These are phyloP conservation scores for Drosophila setosimentum DNA, from an alignment of 2,888 invertebrate species.

Conservation along the genomic window DNA sequence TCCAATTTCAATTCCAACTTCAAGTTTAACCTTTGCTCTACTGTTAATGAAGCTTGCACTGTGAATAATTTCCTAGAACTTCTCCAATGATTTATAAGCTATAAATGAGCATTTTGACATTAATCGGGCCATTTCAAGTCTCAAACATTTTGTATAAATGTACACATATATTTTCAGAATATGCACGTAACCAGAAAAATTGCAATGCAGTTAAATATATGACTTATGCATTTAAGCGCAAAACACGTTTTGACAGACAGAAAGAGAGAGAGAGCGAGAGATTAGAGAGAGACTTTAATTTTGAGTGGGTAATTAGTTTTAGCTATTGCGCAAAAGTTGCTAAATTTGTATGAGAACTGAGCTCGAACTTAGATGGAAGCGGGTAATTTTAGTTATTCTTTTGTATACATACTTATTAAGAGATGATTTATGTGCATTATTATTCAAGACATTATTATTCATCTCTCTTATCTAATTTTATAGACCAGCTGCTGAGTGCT, in stretches of 20 bases:
- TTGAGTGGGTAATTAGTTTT: constrained; percentile 16
- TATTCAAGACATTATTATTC: background rate
- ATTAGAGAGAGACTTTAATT: background rate
- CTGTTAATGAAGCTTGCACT: background rate
- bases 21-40: background rate
- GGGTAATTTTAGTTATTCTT: background rate
- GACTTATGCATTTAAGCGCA: constrained; percentile 41
- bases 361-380: background rate
- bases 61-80: background rate
- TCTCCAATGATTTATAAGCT: background rate
- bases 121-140: constrained; percentile 5
- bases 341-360: constrained; percentile 1
- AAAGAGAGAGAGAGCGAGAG: background rate
- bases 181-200: constrained; percentile 52
- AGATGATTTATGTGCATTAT: background rate
- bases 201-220: constrained; percentile 31
- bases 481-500: constrained; percentile 5
- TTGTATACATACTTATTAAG: background rate
- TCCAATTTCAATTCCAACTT: background rate
- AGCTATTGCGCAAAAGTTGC: constrained; percentile 19
- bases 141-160: constrained; percentile 1
- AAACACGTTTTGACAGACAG: constrained; percentile 58
- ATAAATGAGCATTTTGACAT: background rate
- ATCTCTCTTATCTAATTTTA: constrained; percentile 12
- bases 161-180: constrained; percentile 23